Conservation (phyloP, 2,113 vertebrate genomes). For the Anser brachyrhynchus region DNA sequence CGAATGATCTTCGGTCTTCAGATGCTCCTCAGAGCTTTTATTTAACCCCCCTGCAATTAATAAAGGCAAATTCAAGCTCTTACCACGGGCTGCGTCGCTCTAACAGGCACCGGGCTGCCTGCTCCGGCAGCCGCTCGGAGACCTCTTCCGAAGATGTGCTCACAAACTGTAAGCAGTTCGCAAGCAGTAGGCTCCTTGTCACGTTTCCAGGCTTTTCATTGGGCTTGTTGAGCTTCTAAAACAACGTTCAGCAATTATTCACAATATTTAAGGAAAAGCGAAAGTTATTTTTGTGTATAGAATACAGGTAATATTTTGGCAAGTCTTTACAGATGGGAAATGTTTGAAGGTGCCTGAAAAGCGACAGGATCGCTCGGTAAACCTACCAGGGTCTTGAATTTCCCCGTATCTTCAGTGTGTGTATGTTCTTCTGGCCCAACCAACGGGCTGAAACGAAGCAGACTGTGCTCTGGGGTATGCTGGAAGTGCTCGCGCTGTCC, state of each 20-base stretch:
- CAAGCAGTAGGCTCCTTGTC: background rate
- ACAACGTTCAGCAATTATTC: background rate
- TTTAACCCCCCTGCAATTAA: conserved; percentile 40
- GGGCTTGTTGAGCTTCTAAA: background rate
- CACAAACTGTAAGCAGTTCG: background rate
- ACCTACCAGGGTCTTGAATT: background rate
- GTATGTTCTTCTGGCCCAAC: background rate
- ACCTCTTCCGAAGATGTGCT: background rate
- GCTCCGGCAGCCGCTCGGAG: background rate
- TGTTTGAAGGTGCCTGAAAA: background rate
- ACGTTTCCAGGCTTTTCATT: background rate
- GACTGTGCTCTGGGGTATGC: background rate
- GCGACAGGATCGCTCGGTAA: rapidly evolving
- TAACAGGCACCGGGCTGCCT: background rate
- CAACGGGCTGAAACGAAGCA: background rate
- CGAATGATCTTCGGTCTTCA: background rate
- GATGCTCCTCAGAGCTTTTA: background rate
- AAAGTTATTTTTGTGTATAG: background rate
- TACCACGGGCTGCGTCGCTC: background rate
- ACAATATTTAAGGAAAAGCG: background rate
- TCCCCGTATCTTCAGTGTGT: rapidly evolving
- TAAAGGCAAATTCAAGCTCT: background rate
- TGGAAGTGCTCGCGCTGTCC: background rate
- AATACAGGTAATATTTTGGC: background rate
- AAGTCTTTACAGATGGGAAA: rapidly evolving